Base-by-base conservation (phyloP, 2,113 vertebrate species). In the Coregonus clupeaformis region DNA sequence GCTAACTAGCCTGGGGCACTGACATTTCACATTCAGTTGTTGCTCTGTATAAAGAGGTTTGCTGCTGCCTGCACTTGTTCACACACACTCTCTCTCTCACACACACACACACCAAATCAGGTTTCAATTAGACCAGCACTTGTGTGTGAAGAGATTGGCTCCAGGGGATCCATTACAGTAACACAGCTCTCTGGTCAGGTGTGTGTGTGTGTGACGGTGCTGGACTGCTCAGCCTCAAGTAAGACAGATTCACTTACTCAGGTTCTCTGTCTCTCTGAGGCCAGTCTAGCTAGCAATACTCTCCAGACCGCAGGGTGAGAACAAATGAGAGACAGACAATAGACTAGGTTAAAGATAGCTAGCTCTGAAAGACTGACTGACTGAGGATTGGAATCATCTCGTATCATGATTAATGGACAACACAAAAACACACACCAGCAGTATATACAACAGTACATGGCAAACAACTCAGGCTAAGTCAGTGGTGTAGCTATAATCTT, bases 81-180 rank as follows among this genome's bases (percentile, higher is more conserved):
- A 68, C 66, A 75, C 69, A 77, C n/a, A n/a, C n/a, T n/a, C n/a
- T n/a, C n/a, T n/a, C n/a, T n/a, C n/a, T n/a, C n/a, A n/a, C n/a
- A n/a, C n/a, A n/a, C n/a, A n/a, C n/a, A n/a, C n/a, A n/a, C n/a
- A n/a, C n/a, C n/a, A n/a, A 87, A 80, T 80, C 42, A 6, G 75
- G 76, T 82, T 85, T 57, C 84, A 89, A 89, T 92, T 81, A 82
- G 70, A 74, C 83, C 78, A 76, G 73, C 72, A 64, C 77, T 71
- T 75, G 74, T 18, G 80, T 36, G 32, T 36, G 32, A 36, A 36
- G 32, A 36, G 32, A 36, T 36, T 36, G 32, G 6, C 7, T 36
- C 32, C 6, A 6, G 32, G 88, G 87, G 85, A 87, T 79, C 84
- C 72, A 87, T 91, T 89, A 42, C 9, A 42, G 36, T 42, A 42